Percentiles rank a stretch among this genome's conserved stretches.
phyloP scores from a whole-genome alignment of 37 sponge, comb jelly and placozoan genomes.

The Ephydatia muelleri region DNA sequence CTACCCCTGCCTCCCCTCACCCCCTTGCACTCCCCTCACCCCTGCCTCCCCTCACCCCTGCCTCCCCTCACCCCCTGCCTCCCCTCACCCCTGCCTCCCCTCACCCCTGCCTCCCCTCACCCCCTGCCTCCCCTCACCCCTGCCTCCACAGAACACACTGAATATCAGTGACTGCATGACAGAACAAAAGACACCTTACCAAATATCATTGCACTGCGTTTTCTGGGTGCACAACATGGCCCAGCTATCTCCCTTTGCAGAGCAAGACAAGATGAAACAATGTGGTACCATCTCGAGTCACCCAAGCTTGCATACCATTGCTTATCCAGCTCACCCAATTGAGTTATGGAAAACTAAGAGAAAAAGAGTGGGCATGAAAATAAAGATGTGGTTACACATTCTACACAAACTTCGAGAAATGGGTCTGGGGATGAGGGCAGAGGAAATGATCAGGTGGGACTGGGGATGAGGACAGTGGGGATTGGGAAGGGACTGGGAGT shows the following conservation, averaged over 20 bases:
- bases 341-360: constrained; percentile 15
- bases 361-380: not conserved
- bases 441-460: too few relatives aligned
- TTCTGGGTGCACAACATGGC: constrained; percentile 32
- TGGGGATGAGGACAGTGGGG: not conserved
- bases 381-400: not conserved
- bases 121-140: too few relatives aligned
- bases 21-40: too few relatives aligned
- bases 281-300: constrained; percentile 55
- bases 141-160: too few relatives aligned
- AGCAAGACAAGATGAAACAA: constrained; percentile 49
- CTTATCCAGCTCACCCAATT: constrained; percentile 42
- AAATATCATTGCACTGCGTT: constrained; percentile 28
- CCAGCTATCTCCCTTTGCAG: constrained; percentile 5
- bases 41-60: too few relatives aligned
- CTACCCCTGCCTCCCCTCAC: too few relatives aligned
- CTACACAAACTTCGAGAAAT: not conserved
- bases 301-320: constrained; percentile 57
- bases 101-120: too few relatives aligned
- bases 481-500: not conserved
- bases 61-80: too few relatives aligned
- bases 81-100: too few relatives aligned
- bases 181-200: too few relatives aligned
- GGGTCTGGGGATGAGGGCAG: not conserved
- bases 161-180: too few relatives aligned